Conservation (phyloP, 1,140 invertebrate genomes). For the Drosophila seguyi region DNA sequence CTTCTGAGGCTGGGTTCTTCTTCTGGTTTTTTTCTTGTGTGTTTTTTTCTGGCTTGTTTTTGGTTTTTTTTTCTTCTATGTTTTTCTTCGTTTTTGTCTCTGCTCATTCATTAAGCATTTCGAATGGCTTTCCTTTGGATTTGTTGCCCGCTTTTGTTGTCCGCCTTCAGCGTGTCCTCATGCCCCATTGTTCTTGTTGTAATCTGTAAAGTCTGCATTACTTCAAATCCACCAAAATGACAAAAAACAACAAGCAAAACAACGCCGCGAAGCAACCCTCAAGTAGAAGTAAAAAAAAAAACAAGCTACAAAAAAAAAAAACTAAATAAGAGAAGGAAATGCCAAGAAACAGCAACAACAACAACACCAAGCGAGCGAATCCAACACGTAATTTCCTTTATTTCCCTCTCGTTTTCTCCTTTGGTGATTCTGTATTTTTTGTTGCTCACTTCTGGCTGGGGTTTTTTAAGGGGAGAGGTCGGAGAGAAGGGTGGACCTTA, state of each 20-base stretch:
- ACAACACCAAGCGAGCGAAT: constrained; percentile 23
- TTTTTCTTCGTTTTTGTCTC: constrained; percentile 3
- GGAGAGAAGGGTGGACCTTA: no score
- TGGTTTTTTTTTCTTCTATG: neutral
- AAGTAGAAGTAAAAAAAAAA: neutral
- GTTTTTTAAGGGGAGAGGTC: neutral
- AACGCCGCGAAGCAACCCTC: constrained; percentile 11
- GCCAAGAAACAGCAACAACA: constrained; percentile 43
- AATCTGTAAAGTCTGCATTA: constrained; percentile 81
- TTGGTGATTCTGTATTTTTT: constrained; percentile 14
- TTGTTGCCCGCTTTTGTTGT: constrained; percentile 36
- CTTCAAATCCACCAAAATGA: constrained; percentile 70
- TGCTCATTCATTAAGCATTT: constrained; percentile 58
- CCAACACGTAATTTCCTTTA: constrained; percentile 73
- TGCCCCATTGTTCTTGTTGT: constrained; percentile 53
- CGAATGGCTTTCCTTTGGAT: constrained; percentile 40
- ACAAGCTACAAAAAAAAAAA: constrained; percentile 1
- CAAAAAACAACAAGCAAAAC: constrained; percentile 19
- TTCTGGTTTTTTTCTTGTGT: neutral
- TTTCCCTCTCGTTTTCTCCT: neutral
- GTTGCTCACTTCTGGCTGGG: constrained; percentile 51
- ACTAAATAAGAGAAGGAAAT: constrained; percentile 26
- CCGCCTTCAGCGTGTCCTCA: constrained; percentile 16
- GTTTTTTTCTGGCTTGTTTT: neutral
- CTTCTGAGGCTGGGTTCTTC: constrained; percentile 2